Conservation (phyloP, 2,888 invertebrate species). For the Celastrina argiolus region DNA sequence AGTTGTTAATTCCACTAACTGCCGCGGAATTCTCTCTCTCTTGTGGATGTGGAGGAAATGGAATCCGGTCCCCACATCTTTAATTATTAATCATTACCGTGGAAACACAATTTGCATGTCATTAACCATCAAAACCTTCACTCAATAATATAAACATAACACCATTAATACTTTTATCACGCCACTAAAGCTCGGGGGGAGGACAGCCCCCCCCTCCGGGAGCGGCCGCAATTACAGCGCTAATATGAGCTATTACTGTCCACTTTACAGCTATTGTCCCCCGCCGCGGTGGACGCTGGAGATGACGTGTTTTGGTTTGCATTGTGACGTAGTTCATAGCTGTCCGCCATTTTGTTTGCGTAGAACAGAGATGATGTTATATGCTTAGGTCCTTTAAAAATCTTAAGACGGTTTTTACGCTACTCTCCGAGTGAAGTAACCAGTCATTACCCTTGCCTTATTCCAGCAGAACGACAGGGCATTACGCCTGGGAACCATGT, state of each 20-base stretch:
- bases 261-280: slow-evolving; percentile 3
- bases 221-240: slow-evolving; percentile 14
- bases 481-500: no score
- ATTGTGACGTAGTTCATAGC: background rate
- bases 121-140: background rate
- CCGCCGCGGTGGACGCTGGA: background rate
- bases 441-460: no score
- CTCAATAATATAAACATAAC: background rate
- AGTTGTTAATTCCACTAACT: no score
- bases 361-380: no score
- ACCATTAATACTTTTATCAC: background rate
- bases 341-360: no score
- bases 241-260: slow-evolving; percentile 19
- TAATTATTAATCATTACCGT: background rate
- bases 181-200: background rate
- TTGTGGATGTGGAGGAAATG: no score
- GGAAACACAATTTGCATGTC: background rate
- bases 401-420: no score
- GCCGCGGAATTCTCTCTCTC: background rate
- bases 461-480: no score
- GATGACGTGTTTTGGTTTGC: background rate
- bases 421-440: no score
- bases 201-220: background rate
- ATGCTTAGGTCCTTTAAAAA: no score
- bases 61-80: no score